Percentiles rank a stretch among this genome's conserved stretches.
Conservation (phyloP, 2,797 vertebrate genomes). For the Sphenodon punctatus region DNA sequence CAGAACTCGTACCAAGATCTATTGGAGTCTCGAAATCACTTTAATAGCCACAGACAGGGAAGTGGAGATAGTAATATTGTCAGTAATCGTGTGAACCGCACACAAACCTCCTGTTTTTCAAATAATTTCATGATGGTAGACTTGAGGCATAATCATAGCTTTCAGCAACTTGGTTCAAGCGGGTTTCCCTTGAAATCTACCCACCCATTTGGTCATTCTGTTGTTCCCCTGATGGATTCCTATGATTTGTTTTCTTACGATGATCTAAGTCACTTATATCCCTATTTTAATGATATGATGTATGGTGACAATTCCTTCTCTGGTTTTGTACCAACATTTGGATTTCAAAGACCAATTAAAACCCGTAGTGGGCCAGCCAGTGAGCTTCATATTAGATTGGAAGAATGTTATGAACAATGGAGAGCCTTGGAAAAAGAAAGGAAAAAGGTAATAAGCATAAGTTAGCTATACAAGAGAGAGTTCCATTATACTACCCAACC, state of each 20-base stretch:
- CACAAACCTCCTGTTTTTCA: constrained; percentile 72
- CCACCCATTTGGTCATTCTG: constrained; percentile 54
- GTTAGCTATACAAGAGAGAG: not conserved
- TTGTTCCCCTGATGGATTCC: constrained; percentile 71
- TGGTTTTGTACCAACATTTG: constrained; percentile 71
- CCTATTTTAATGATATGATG: constrained; percentile 73
- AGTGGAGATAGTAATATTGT: constrained; percentile 59
- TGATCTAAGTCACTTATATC: constrained; percentile 75
- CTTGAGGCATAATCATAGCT: constrained; percentile 64
- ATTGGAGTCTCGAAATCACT: constrained; percentile 67
- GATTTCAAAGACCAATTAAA: constrained; percentile 74
- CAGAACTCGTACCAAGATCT: constrained; percentile 77
- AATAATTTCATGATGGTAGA: constrained; percentile 74
- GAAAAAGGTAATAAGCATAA: constrained; percentile 84
- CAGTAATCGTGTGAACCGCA: constrained; percentile 51
- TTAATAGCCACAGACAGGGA: constrained; percentile 68
- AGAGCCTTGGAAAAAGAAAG: constrained; percentile 89
- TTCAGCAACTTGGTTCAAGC: constrained; percentile 65
- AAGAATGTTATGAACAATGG: constrained; percentile 90
- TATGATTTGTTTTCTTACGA: constrained; percentile 68
- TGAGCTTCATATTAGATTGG: constrained; percentile 83
- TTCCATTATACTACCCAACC: not conserved
- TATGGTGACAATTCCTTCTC: constrained; percentile 71
- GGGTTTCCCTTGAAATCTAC: constrained; percentile 70
- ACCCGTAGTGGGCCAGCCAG: constrained; percentile 73